A percentile compares a stretch with the other conserved stretches of the same genome.
Conservation (phyloP, 2,797 vertebrate species). For the Astyanax mexicanus region DNA sequence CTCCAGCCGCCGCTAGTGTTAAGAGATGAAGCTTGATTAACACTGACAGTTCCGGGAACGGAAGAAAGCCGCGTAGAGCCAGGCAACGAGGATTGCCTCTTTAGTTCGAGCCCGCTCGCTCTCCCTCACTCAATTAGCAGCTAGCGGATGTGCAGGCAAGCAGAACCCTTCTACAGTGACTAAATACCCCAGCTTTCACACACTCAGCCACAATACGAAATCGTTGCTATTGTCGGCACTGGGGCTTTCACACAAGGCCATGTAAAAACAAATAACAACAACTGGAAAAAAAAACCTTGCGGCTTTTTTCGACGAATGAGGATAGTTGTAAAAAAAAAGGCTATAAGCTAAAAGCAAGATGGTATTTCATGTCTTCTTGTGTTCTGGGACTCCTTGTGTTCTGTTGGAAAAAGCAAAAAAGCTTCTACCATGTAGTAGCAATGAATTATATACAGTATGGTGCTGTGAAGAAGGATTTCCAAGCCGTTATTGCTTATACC, state of each 20-base stretch:
- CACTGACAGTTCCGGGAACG: slow-evolving; percentile 92
- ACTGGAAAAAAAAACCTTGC: neutral
- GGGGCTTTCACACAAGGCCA: neutral
- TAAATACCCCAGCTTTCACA: slow-evolving; percentile 65
- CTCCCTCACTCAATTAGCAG: slow-evolving; percentile 86
- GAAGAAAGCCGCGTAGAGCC: slow-evolving; percentile 72
- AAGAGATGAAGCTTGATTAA: slow-evolving; percentile 97
- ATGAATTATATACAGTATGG: neutral
- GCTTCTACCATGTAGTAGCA: neutral
- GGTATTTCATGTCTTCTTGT: neutral
- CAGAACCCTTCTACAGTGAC: slow-evolving; percentile 81
- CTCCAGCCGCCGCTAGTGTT: slow-evolving; percentile 89
- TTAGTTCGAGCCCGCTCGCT: slow-evolving; percentile 71
- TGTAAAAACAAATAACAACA: neutral
- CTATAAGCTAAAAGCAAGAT: neutral
- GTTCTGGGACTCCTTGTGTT: too few species aligned
- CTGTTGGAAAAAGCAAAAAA: too few species aligned
- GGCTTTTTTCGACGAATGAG: neutral
- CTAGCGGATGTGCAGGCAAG: slow-evolving; percentile 88
- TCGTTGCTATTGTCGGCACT: slow-evolving; percentile 41
- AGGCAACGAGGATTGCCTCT: slow-evolving; percentile 81
- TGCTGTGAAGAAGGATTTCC: neutral
- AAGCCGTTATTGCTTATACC: slow-evolving; percentile 25
- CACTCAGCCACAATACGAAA: slow-evolving; percentile 83
- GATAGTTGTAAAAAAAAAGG: neutral